Conservation (phyloP, 2,113 vertebrate species). For the Thinocorus orbignyianus region DNA sequence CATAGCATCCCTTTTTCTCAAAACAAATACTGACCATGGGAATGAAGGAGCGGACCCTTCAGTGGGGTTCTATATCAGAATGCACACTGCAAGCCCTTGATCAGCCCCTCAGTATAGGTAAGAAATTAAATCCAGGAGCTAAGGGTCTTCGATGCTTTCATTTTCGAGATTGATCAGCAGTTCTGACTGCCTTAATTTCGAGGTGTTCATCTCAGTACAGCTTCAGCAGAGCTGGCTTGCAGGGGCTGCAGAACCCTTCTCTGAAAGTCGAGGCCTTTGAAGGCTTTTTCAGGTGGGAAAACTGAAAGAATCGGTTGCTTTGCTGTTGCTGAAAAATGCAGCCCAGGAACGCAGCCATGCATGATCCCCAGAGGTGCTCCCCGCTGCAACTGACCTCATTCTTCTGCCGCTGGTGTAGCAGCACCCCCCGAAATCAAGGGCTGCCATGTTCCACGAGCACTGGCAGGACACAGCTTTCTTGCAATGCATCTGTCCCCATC, state of each 20-base stretch:
- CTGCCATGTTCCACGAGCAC: fast-evolving
- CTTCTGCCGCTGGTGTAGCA: neutral
- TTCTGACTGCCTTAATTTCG: neutral
- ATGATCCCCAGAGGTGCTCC: neutral
- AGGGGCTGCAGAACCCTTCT: neutral
- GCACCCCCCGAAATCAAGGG: fast-evolving
- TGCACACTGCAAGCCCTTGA: fast-evolving
- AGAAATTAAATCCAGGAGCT: neutral
- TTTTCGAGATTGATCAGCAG: neutral
- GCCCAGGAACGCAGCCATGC: neutral
- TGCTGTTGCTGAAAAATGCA: neutral
- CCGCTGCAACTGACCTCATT: neutral
- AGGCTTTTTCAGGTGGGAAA: neutral
- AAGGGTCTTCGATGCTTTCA: neutral
- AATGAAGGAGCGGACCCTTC: neutral
- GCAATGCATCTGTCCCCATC: fast-evolving
- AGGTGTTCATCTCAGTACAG: neutral
- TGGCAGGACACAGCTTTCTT: fast-evolving
- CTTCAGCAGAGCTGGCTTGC: neutral
- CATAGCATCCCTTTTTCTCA: neutral
- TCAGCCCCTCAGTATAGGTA: neutral
- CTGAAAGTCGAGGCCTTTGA: neutral
- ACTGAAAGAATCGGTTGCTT: neutral
- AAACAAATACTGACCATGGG: fast-evolving
- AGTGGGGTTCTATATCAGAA: neutral